Conservation (phyloP, 2,888 invertebrate species). For the Euplagia quadripunctaria region DNA sequence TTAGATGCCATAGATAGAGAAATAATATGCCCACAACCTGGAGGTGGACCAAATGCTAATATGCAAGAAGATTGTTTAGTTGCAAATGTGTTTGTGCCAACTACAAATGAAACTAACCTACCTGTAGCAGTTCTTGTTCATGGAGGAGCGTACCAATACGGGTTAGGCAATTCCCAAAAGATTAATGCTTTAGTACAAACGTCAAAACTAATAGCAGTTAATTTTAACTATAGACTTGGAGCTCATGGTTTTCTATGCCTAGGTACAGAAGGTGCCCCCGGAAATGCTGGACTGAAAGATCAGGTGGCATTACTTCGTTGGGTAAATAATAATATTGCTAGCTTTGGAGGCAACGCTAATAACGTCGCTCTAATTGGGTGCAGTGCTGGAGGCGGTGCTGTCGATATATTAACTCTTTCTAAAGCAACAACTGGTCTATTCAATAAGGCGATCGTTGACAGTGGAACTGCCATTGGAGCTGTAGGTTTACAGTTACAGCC, state of each 20-base stretch:
- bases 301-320: slow-evolving; percentile 61
- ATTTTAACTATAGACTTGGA: slow-evolving; percentile 61
- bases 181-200: slow-evolving; percentile 42
- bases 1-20: slow-evolving; percentile 7
- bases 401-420: slow-evolving; percentile 58
- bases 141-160: slow-evolving; percentile 59
- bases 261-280: slow-evolving; percentile 57
- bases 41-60: neutral
- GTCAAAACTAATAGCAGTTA: slow-evolving; percentile 54
- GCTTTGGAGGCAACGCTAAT: slow-evolving; percentile 63
- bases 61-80: slow-evolving; percentile 64
- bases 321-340: slow-evolving; percentile 63
- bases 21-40: slow-evolving; percentile 12
- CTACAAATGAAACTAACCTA: slow-evolving; percentile 57
- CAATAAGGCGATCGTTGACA: slow-evolving; percentile 62
- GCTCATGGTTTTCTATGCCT: slow-evolving; percentile 58
- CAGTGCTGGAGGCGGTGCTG: slow-evolving; percentile 61
- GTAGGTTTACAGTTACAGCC: slow-evolving; percentile 46
- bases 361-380: slow-evolving; percentile 61
- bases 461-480: slow-evolving; percentile 52
- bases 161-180: slow-evolving; percentile 40
- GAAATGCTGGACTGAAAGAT: slow-evolving; percentile 67
- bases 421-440: slow-evolving; percentile 58
- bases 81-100: slow-evolving; percentile 69
- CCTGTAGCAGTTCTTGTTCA: slow-evolving; percentile 60